phyloP scores from a whole-genome alignment of 2,113 vertebrate species.

The Ranitomeya imitator region DNA sequence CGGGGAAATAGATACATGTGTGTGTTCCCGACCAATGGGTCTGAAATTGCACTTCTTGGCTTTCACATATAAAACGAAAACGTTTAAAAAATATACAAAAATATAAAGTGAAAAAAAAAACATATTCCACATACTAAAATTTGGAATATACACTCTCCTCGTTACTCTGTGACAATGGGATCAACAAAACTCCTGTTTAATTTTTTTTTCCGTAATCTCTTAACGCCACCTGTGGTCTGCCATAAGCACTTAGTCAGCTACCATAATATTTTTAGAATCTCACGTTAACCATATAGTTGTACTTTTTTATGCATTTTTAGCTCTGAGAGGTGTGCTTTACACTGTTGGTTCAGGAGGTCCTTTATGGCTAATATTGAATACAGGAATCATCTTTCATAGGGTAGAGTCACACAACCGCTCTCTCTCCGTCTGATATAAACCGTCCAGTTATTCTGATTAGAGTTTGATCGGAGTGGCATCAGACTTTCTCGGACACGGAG shows the following conservation, averaged over 20 bases:
- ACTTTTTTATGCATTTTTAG: background rate
- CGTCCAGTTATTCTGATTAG: no score
- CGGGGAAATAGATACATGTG: slow-evolving; percentile 54
- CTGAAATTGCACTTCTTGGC: background rate
- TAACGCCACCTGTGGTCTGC: slow-evolving; percentile 3
- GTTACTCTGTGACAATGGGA: background rate
- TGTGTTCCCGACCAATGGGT: slow-evolving; percentile 26
- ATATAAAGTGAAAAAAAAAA: background rate
- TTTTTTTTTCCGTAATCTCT: slow-evolving; percentile 28
- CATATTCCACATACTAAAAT: background rate
- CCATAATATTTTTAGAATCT: slow-evolving; percentile 22
- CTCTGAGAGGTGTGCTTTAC: background rate
- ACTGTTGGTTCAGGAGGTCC: background rate
- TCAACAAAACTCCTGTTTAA: background rate
- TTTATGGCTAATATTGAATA: background rate
- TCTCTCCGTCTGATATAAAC: no score
- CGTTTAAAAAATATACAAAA: background rate
- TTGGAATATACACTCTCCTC: background rate
- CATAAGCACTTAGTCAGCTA: slow-evolving; percentile 2
- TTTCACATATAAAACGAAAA: background rate
- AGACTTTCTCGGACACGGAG: no score
- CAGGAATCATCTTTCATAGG: no score
- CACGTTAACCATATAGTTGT: background rate
- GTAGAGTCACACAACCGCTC: no score
- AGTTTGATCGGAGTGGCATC: no score